Base-by-base conservation (phyloP, 2,797 vertebrate genomes). In the Amblyopsis hoosieri region DNA sequence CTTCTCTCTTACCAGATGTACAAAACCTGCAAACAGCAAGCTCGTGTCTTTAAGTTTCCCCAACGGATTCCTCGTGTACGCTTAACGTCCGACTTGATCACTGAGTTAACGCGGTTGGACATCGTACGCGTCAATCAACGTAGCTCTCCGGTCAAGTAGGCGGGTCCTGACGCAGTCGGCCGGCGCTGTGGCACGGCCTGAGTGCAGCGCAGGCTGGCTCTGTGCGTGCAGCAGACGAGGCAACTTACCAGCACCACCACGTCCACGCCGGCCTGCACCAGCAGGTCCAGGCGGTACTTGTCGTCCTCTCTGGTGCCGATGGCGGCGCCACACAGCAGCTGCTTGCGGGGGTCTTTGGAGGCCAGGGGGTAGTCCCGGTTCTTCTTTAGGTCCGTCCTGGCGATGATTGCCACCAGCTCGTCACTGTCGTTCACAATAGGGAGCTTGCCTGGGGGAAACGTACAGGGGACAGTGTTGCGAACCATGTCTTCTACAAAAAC, bases 351-450 rank as follows among this genome's bases (percentile, higher is more conserved):
- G 81, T 97, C 96, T 87, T 97, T 97, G 74, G 96, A 98, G 53
- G 96, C 96, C 66, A 97, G 85, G 0, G 96, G 96, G 78, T 97
- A 97, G 67, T 97, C 96, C 2, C 96, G 85, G 90, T 97, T 98
- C 86, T 97, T 97, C 90, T 97, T 97, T 61, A 98, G 85, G 85
- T 97, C 96, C 0, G 96, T 97, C 67, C 96, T 90, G 15, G 96
- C 96, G 1, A 97, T 98, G 54, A 97, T 96, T 75, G 96, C 94
- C 79, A 98, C 94, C 68, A 97, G 85, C 86, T 98, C 95, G 0
- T 97, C 96, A 0, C 85, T 91, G 55, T 95, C 94, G 6, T 98
- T 98, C 31, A 98, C 96, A 1, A 98, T 97, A 19, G 96, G 96
- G 62, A 98, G 93, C 80, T 98, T 97, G 19, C 96, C 96, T 98